Evolutionary conservation across 2,888 invertebrate species (phyloP).

Genomic region (Spisula subtruncata): DNA sequence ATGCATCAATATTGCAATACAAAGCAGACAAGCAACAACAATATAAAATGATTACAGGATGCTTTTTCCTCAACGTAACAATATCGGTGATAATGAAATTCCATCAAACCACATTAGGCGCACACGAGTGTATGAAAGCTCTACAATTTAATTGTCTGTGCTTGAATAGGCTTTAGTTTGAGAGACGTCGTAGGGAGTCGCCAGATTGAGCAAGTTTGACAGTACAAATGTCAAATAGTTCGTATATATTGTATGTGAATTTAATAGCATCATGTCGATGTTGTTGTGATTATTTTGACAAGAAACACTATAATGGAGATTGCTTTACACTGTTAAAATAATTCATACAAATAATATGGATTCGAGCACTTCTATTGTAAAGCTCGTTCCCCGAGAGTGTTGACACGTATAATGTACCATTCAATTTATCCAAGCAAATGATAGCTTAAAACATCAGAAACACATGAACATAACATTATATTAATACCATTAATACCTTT

Average conservation of each 20-base stretch:
- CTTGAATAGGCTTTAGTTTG: neutral
- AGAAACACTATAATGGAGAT: neutral
- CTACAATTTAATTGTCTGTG: neutral
- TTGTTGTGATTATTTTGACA: neutral
- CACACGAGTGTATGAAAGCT: neutral
- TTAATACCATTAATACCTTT: no score
- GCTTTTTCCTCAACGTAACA: neutral
- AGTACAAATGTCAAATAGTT: neutral
- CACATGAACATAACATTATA: neutral
- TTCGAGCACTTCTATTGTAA: neutral
- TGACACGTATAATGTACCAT: neutral
- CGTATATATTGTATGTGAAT: neutral
- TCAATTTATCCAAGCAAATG: neutral
- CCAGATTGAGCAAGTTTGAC: conserved; percentile 5
- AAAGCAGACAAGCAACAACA: neutral
- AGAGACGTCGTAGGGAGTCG: neutral
- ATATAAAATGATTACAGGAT: neutral
- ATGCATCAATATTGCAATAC: neutral
- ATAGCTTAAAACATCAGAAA: neutral
- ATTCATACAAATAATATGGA: neutral
- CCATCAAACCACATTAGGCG: neutral
- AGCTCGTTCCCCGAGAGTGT: neutral
- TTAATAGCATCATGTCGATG: neutral
- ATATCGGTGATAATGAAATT: conserved; percentile 1
- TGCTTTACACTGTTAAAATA: neutral